Evolutionary conservation across 2,797 vertebrate genomes (phyloP).

Genomic region (Ispidina lecontei): DNA sequence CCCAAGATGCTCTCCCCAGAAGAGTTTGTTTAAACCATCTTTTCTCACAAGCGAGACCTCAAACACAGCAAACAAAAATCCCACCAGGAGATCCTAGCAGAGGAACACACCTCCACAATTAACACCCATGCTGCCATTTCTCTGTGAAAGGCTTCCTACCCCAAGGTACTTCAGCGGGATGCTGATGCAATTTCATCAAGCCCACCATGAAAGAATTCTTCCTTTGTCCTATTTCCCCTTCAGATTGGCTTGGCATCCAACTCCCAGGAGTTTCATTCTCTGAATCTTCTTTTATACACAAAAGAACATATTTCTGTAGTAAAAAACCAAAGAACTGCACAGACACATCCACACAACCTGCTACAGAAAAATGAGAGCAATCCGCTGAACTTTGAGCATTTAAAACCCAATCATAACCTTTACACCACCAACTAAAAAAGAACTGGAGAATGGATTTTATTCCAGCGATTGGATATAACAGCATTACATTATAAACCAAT

Average conservation of each 20-base stretch:
- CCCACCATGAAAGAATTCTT: not conserved
- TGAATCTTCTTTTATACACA: not conserved
- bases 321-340: not conserved
- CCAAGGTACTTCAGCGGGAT: not conserved
- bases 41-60: not conserved
- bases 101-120: not conserved
- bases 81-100: not conserved
- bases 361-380: not conserved
- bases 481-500: not conserved
- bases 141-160: not conserved
- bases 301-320: not conserved
- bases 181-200: not conserved
- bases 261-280: not conserved
- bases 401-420: not conserved
- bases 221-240: not conserved
- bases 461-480: not conserved
- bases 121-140: not conserved
- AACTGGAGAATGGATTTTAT: not conserved
- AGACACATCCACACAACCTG: accelerated
- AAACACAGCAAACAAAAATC: not conserved
- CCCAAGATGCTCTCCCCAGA: not conserved
- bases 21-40: not conserved
- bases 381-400: not conserved
- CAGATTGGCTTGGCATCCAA: not conserved
- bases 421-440: not conserved